These are phyloP conservation scores for Sinelater perroti DNA, from an alignment of 2,888 invertebrate genomes.

Conservation along the genomic window DNA sequence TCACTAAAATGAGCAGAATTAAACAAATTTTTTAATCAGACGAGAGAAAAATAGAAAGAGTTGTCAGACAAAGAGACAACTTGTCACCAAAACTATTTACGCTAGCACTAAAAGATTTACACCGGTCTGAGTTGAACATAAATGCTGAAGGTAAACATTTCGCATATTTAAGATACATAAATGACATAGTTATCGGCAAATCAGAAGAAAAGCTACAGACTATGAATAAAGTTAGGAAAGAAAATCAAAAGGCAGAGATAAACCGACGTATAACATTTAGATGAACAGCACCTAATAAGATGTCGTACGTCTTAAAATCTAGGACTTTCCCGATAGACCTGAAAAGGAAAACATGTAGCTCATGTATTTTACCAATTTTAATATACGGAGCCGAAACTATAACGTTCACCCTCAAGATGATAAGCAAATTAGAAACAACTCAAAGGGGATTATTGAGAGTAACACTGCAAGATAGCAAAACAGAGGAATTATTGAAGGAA, in stretches of 20 bases:
- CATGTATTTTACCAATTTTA: neutral
- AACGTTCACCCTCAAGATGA: constrained; percentile 5
- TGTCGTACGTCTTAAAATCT: neutral
- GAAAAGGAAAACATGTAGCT: constrained; percentile 1
- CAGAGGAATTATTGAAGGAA: neutral
- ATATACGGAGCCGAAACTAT: constrained; percentile 2
- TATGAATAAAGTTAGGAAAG: too few species aligned
- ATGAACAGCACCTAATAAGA: constrained; percentile 3
- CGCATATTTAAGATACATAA: too few species aligned
- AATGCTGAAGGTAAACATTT: too few species aligned
- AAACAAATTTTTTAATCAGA: too few species aligned
- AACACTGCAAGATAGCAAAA: neutral
- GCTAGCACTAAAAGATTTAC: too few species aligned
- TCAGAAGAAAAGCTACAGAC: too few species aligned
- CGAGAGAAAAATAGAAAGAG: too few species aligned
- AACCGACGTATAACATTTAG: neutral
- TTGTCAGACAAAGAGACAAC: too few species aligned
- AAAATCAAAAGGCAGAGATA: constrained; percentile 5
- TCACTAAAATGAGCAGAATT: too few species aligned
- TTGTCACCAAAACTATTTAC: too few species aligned
- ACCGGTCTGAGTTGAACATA: too few species aligned
- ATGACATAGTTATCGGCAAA: too few species aligned
- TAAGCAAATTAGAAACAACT: constrained; percentile 5
- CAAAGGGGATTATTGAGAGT: neutral
- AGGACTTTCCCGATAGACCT: constrained; percentile 3